Percentiles rank a stretch among this genome's conserved stretches.
Conservation (phyloP, 2,113 vertebrate genomes). For the Dipodomys spectabilis region DNA sequence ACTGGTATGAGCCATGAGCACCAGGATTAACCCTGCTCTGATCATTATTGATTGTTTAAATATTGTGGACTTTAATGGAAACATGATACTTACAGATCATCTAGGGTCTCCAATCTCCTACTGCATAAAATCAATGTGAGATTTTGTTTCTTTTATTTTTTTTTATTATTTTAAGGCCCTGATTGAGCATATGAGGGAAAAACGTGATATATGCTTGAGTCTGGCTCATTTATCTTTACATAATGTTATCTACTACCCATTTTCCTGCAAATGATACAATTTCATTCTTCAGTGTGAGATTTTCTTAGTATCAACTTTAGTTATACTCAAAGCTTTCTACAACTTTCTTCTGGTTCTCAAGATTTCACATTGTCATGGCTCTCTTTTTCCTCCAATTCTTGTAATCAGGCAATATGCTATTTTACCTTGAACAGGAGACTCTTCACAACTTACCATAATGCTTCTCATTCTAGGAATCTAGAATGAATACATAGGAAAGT, state of each 20-base stretch:
- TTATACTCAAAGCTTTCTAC: not conserved
- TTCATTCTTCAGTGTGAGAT: not conserved
- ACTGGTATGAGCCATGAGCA: too few relatives aligned
- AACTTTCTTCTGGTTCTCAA: not conserved
- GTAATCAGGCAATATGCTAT: not conserved
- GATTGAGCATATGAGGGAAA: too few relatives aligned
- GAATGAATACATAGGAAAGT: not conserved
- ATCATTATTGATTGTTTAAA: slow-evolving; percentile 13
- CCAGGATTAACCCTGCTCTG: not conserved
- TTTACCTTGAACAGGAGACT: not conserved
- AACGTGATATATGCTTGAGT: too few relatives aligned
- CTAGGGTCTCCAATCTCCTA: not conserved
- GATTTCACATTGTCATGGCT: not conserved
- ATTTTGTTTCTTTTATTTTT: not conserved
- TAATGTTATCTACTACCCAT: too few relatives aligned
- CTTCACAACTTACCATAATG: not conserved
- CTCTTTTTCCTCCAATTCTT: not conserved
- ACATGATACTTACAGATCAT: not conserved
- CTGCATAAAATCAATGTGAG: not conserved
- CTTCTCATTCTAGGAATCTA: slow-evolving; percentile 5
- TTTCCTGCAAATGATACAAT: not conserved
- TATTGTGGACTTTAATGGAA: slow-evolving; percentile 29
- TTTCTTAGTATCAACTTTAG: not conserved
- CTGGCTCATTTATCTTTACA: too few relatives aligned
- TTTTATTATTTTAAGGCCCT: too few relatives aligned